Evolutionary conservation across 2,797 vertebrate genomes (phyloP).

Genomic region (Leptatherina wallacei): DNA sequence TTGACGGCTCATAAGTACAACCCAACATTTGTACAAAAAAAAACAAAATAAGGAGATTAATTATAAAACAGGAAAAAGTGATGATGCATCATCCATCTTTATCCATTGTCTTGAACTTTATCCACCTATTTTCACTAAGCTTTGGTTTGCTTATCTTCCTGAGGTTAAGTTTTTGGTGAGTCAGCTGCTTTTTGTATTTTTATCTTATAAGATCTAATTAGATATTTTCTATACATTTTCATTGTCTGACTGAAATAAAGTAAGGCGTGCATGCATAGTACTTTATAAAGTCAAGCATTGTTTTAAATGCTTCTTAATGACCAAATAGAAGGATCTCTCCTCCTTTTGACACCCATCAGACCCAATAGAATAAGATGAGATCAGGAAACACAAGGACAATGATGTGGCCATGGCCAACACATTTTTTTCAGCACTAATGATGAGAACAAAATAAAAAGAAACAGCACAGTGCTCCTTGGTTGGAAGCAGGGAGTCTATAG

Average conservation of each 20-base stretch:
- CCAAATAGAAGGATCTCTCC: neutral
- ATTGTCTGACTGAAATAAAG: neutral
- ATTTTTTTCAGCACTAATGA: conserved; percentile 1
- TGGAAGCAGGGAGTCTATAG: neutral
- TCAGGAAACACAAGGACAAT: neutral
- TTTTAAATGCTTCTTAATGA: neutral
- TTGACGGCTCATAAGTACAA: neutral
- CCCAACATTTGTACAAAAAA: neutral
- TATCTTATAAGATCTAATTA: neutral
- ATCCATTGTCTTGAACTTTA: neutral
- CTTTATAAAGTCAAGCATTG: neutral
- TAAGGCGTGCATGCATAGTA: neutral
- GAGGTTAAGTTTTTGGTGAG: neutral
- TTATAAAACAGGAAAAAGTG: neutral
- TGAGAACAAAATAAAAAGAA: neutral
- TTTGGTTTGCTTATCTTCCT: neutral
- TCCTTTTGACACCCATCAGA: neutral
- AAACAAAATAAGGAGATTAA: too few relatives aligned
- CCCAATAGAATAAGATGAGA: neutral
- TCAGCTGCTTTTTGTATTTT: neutral
- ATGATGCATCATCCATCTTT: neutral
- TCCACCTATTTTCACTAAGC: neutral
- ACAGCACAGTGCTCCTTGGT: neutral
- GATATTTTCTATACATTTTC: too few relatives aligned
- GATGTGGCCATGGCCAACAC: neutral